Conservation (phyloP, 2,888 invertebrate genomes). For the Polydrusus tereticollis region DNA sequence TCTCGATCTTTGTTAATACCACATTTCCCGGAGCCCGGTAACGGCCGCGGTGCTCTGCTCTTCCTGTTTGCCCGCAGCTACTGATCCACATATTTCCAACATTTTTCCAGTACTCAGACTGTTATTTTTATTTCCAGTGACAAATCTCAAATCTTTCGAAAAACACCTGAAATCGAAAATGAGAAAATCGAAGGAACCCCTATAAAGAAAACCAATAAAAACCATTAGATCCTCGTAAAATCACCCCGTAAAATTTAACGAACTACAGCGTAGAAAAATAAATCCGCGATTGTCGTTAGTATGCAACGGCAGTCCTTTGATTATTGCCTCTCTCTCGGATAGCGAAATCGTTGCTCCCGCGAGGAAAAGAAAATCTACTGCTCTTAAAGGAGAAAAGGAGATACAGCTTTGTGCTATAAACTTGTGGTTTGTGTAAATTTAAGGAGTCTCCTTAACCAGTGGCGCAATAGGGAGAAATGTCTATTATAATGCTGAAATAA, state of each 20-base stretch:
- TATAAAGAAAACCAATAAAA: slow-evolving; percentile 41
- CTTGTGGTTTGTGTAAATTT: not conserved
- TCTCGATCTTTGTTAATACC: too few relatives aligned
- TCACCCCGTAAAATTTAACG: slow-evolving; percentile 45
- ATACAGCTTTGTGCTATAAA: not conserved
- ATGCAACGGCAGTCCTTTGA: slow-evolving; percentile 36
- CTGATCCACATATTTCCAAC: too few relatives aligned
- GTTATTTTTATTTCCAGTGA: not conserved
- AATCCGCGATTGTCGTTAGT: slow-evolving; percentile 41
- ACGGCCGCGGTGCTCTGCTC: too few relatives aligned
- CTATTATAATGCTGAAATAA: too few relatives aligned
- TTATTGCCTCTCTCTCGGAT: slow-evolving; percentile 38
- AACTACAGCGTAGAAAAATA: slow-evolving; percentile 38
- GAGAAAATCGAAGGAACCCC: slow-evolving; percentile 12
- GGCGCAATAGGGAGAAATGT: too few relatives aligned
- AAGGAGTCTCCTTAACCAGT: too few relatives aligned
- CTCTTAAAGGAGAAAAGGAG: slow-evolving; percentile 16
- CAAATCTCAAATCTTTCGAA: not conserved
- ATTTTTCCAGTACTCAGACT: too few relatives aligned
- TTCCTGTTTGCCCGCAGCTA: too few relatives aligned
- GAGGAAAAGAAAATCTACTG: slow-evolving; percentile 12
- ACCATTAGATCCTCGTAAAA: slow-evolving; percentile 43
- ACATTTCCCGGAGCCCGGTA: too few relatives aligned
- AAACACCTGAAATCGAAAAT: slow-evolving; percentile 4
- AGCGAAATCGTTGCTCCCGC: slow-evolving; percentile 23